phyloP scores from a whole-genome alignment of 2,888 invertebrate species.

The Drosophila kokeensis region DNA sequence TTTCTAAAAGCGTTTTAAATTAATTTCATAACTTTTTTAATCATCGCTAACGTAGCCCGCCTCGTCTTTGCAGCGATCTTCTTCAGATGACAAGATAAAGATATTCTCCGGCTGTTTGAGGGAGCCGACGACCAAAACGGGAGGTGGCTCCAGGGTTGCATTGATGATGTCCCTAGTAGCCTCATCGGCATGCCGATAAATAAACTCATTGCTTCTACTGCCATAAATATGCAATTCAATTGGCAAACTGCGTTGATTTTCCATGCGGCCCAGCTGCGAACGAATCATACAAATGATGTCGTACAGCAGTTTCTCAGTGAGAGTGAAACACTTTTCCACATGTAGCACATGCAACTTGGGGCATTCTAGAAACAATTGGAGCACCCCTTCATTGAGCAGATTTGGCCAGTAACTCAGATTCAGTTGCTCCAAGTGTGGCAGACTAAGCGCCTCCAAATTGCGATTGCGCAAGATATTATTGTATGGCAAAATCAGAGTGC shows the following conservation, averaged over 20 bases:
- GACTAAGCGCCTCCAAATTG: conserved; percentile 15
- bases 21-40: too few relatives aligned
- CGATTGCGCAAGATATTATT: conserved; percentile 24
- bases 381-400: conserved; percentile 18
- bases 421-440: conserved; percentile 26
- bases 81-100: conserved; percentile 4
- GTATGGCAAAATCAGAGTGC: conserved; percentile 25
- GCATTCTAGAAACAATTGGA: conserved; percentile 27
- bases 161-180: conserved; percentile 33
- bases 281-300: conserved; percentile 35
- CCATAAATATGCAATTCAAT: conserved; percentile 35
- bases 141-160: conserved; percentile 27
- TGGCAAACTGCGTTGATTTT: conserved; percentile 33
- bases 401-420: conserved; percentile 30
- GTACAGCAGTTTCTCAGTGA: conserved; percentile 31
- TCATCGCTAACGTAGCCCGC: too few relatives aligned
- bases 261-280: conserved; percentile 12
- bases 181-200: conserved; percentile 17
- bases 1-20: too few relatives aligned
- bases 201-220: conserved; percentile 21
- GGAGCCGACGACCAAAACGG: background rate
- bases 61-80: too few relatives aligned
- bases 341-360: conserved; percentile 40
- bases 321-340: conserved; percentile 35
- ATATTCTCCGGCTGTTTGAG: too few relatives aligned